Percentiles rank a stretch among this genome's conserved stretches.
Conservation (phyloP, 1,140 invertebrate species). For the Bombus polaris region DNA sequence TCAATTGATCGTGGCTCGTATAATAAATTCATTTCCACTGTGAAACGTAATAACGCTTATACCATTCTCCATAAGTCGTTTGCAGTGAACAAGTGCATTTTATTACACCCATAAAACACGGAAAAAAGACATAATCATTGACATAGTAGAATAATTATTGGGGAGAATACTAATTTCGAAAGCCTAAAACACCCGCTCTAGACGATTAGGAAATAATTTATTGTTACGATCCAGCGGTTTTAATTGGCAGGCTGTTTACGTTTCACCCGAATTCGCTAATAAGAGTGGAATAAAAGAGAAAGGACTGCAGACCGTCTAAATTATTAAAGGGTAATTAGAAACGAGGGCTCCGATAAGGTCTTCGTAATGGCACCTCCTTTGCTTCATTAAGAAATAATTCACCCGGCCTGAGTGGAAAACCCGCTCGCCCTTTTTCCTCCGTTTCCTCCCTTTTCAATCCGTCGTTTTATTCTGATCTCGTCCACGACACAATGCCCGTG, state of each 20-base stretch:
- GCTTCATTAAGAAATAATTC: slow-evolving; percentile 37
- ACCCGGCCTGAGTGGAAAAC: neutral
- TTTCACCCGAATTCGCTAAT: neutral
- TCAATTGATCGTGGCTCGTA: neutral
- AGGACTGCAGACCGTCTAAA: neutral
- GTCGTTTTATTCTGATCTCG: slow-evolving; percentile 14
- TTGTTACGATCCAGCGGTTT: neutral
- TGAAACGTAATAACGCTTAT: neutral
- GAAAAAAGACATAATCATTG: too few species aligned
- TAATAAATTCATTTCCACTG: neutral
- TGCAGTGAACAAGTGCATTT: neutral
- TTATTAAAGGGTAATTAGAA: slow-evolving; percentile 24
- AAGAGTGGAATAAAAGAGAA: neutral
- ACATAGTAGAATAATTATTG: neutral
- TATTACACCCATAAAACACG: too few species aligned
- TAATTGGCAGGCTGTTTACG: slow-evolving; percentile 19
- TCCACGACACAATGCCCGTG: slow-evolving; percentile 1
- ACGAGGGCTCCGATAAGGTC: neutral
- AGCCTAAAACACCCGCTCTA: too few species aligned
- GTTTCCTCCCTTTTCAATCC: slow-evolving; percentile 4
- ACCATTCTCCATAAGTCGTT: neutral
- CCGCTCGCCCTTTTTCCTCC: neutral
- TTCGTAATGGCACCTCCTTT: slow-evolving; percentile 9
- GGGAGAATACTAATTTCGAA: neutral
- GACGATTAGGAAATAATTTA: neutral